These are phyloP conservation scores for Mythimna vitellina DNA, from an alignment of 2,888 invertebrate genomes.

Conservation along the genomic window DNA sequence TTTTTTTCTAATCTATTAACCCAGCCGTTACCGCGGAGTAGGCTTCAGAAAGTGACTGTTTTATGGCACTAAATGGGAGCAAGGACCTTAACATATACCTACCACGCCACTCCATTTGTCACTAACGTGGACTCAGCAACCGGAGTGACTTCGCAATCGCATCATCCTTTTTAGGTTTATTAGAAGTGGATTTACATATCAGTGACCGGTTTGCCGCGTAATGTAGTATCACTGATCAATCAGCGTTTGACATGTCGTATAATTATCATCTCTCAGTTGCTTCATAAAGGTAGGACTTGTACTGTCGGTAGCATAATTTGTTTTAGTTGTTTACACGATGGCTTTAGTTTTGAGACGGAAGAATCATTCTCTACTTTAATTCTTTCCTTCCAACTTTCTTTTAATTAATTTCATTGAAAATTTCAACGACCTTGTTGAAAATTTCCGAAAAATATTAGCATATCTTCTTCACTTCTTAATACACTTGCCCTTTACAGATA, in stretches of 20 bases:
- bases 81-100: conserved; percentile 15
- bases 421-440: no score
- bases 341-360: background rate
- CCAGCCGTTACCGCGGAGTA: no score
- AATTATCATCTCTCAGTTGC: conserved; percentile 80
- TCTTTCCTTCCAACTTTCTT: background rate
- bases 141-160: conserved; percentile 37
- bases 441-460: background rate
- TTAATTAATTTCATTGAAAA: background rate
- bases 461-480: background rate
- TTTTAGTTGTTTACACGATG: conserved; percentile 4
- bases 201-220: conserved; percentile 74
- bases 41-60: no score
- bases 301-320: conserved; percentile 55
- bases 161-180: conserved; percentile 59
- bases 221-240: conserved; percentile 84
- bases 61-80: no score
- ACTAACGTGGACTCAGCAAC: conserved; percentile 49
- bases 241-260: conserved; percentile 82
- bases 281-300: conserved; percentile 69
- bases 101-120: conserved; percentile 66
- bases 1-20: no score
- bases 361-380: background rate
- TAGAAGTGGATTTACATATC: conserved; percentile 67
- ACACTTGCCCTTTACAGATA: background rate